Base-by-base conservation (phyloP, 2,113 vertebrate species). In the Zingel zingel region DNA sequence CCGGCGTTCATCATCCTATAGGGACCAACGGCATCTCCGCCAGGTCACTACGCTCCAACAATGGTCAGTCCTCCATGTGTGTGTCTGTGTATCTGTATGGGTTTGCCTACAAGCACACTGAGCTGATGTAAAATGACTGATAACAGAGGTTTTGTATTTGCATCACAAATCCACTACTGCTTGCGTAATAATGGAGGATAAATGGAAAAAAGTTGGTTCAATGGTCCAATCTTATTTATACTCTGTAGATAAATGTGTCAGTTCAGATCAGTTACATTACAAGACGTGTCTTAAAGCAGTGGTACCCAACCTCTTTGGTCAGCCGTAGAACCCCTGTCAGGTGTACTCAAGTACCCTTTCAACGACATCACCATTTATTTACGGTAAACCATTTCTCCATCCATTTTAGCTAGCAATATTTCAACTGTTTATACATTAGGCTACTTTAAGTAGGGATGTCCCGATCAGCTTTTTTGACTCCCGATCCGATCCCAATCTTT, bases 11-110 rank as follows among this genome's bases (percentile, higher is more conserved):
- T 89, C 94, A 95, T 77, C 94, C 94, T 0, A 92, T 94, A 13
- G 94, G 95, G 48, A 94, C 93, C 57, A 96, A 96, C 5, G 95
- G 95, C 66, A 95, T 96, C 77, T 91, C 95, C 0, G 93, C 89
- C 73, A 88, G 93, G 48, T 79, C 91, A 0, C 91, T 95, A 21
- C 94, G 95, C 79, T 92, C 94, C 88, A 95, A 93, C 89, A 95
- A 94, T 0, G 95, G 95, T 95, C 77, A 93, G 95, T 81, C 43
- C 18, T 51, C 19, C 3, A 4, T 36, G 72, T 73, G 54, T n/a
- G 5, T 63, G 2, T 65, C 30, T 36, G 15, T 48, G 54, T 21
- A 4, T 56, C 0, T 80, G 48, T 50, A 3, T 51, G 48, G 4
- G 27, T 74, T 73, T 53, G 10, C 39, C 61, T 65, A n/a, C 67